These are phyloP conservation scores for Uloborus diversus DNA, from an alignment of 1,140 invertebrate genomes.

Conservation along the genomic window DNA sequence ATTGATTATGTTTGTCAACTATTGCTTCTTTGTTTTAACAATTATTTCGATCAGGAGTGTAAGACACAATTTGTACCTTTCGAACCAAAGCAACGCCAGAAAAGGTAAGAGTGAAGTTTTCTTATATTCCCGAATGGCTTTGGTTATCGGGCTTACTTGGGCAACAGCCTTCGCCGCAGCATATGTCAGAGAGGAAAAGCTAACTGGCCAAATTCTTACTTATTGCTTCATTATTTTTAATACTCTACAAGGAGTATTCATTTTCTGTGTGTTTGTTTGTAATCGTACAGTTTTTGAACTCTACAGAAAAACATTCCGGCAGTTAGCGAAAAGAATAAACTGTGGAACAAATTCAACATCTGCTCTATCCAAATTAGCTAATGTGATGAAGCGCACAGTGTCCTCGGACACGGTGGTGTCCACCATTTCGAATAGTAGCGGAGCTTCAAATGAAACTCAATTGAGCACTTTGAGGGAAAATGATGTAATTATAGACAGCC, in stretches of 20 bases:
- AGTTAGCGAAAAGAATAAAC: not conserved
- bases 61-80: slow-evolving; percentile 43
- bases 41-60: slow-evolving; percentile 63
- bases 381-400: slow-evolving; percentile 17
- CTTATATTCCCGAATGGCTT: slow-evolving; percentile 66
- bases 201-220: slow-evolving; percentile 50
- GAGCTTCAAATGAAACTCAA: slow-evolving; percentile 1
- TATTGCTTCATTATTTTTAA: slow-evolving; percentile 59
- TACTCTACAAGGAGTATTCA: slow-evolving; percentile 57
- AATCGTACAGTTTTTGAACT: slow-evolving; percentile 43
- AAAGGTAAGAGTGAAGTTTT: slow-evolving; percentile 63
- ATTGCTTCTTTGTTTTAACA: slow-evolving; percentile 64
- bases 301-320: not conserved
- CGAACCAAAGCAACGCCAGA: slow-evolving; percentile 40
- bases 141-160: slow-evolving; percentile 68
- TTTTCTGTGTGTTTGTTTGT: slow-evolving; percentile 57
- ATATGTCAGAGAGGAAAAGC: slow-evolving; percentile 60
- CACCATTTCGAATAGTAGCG: slow-evolving; percentile 21
- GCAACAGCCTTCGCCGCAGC: slow-evolving; percentile 65
- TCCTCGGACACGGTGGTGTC: slow-evolving; percentile 46
- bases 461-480: too few species aligned
- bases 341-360: not conserved
- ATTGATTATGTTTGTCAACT: slow-evolving; percentile 63
- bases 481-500: too few species aligned
- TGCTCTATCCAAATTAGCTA: not conserved